These are phyloP conservation scores for Diogma glabrata DNA, from an alignment of 2,888 invertebrate species.

Conservation along the genomic window DNA sequence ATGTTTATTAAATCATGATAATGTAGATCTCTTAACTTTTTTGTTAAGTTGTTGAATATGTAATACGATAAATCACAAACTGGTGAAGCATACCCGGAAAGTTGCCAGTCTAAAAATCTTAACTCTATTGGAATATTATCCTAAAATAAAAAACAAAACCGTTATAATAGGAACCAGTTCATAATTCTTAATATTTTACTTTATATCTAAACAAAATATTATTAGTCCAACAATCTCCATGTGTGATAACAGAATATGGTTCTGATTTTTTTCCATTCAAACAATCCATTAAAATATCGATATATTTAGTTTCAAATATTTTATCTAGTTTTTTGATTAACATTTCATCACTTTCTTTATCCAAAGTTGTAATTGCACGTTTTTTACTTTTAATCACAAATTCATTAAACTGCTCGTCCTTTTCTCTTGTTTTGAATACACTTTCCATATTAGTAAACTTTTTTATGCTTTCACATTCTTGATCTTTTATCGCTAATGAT, in stretches of 20 bases:
- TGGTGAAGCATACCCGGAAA: constrained; percentile 30
- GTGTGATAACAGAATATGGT: constrained; percentile 30
- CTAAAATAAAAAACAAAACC: constrained; percentile 20
- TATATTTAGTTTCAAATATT: constrained; percentile 22
- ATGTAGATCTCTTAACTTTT: constrained; percentile 23
- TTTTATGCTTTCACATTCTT: too few relatives aligned
- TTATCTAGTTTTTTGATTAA: constrained; percentile 19
- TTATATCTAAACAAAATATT: constrained; percentile 28
- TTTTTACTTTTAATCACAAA: constrained; percentile 25
- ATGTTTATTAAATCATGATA: constrained; percentile 24
- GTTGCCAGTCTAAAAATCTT: constrained; percentile 31
- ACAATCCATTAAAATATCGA: constrained; percentile 21
- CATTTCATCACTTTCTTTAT: constrained; percentile 15
- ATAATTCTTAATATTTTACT: too few relatives aligned
- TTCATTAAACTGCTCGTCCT: constrained; percentile 21
- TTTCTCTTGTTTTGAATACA: constrained; percentile 24
- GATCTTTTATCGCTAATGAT: constrained; percentile 40
- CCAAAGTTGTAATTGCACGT: constrained; percentile 22
- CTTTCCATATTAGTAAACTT: constrained; percentile 20
- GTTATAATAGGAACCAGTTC: too few relatives aligned
- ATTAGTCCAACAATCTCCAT: constrained; percentile 35
- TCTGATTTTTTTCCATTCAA: constrained; percentile 24
- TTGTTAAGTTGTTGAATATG: constrained; percentile 27
- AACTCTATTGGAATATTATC: constrained; percentile 20
- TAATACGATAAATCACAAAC: constrained; percentile 29